Base-by-base conservation (phyloP, 2,888 invertebrate genomes). In the Leucophenga montana region DNA sequence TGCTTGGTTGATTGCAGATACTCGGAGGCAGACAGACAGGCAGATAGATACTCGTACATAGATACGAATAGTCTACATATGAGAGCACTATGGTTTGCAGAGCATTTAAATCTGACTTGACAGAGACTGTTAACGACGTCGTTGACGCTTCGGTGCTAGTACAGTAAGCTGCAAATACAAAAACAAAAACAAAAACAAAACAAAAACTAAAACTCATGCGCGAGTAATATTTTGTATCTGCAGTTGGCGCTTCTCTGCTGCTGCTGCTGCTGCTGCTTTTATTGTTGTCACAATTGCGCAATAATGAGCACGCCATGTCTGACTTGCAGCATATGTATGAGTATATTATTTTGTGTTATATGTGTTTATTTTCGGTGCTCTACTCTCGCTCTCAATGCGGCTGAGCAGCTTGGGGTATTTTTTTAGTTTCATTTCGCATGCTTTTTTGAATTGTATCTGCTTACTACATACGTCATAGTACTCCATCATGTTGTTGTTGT, bases 201-300 rank as follows among this genome's bases (percentile, higher is more conserved):
- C 2, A 27, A 27, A 4, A 27, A 27, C 2, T 27, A 27, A 27
- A 27, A 27, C 33, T 39, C 46, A 71, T 70, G 73, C 71, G 71
- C 70, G 71, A 66, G 48, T 69, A 27, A 27, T 27, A 27, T n/a
- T 75, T 73, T 59, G 61, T 67, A 68, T 68, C 50, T 71, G 72
- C 54, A 70, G 56, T 65, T 46, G 33, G 48, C 64, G 66, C 59
- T 68, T 44, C n/a, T n/a, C 64, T 74, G 70, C 48, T 74, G 74
- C 70, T 72, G 73, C 69, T 77, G n/a, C 64, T 74, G 70, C 48
- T 74, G 74, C 70, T 72, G 73, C 69, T 77, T 74, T 71, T 74
- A 73, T 57, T 61, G 68, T 68, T 76, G 74, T 72, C 61, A 72
- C 77, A 85, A 79, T 85, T 85, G 82, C 85, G 84, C 85, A 85